Evolutionary conservation across 1,140 invertebrate genomes (phyloP).

Genomic region (Drosophila yakuba): DNA sequence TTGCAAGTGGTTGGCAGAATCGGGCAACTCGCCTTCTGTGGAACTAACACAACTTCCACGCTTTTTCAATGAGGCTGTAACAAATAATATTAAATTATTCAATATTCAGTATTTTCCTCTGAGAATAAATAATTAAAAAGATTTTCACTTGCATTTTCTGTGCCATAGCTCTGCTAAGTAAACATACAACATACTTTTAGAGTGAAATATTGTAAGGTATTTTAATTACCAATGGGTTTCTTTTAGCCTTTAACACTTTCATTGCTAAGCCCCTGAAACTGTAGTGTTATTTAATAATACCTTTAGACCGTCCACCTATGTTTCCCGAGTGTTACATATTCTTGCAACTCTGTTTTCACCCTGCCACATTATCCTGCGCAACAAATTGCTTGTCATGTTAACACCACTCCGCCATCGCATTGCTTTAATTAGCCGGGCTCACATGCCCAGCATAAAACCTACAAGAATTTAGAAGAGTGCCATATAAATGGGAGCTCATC

Average conservation of each 20-base stretch:
- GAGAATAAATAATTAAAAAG: not conserved
- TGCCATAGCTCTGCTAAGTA: no score
- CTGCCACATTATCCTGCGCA: not conserved
- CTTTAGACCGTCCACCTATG: no score
- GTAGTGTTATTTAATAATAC: not conserved
- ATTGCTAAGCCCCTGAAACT: not conserved
- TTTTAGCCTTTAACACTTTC: no score
- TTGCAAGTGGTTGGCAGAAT: not conserved
- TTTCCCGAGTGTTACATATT: not conserved
- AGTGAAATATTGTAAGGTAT: no score
- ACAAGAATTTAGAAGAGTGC: conserved; percentile 1
- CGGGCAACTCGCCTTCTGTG: not conserved
- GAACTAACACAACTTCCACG: conserved; percentile 23
- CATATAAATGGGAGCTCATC: conserved; percentile 37
- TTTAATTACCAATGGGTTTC: no score
- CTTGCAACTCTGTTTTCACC: not conserved
- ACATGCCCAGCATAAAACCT: conserved; percentile 30
- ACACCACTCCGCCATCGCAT: conserved; percentile 19
- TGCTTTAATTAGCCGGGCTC: conserved; percentile 47
- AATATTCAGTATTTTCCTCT: not conserved
- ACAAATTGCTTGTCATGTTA: conserved; percentile 55
- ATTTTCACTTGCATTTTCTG: not conserved
- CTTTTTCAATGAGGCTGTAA: not conserved
- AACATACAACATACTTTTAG: not conserved
- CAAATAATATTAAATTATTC: not conserved